Base-by-base conservation (phyloP, 2,797 vertebrate species). In the Zenarchopterus dispar region DNA sequence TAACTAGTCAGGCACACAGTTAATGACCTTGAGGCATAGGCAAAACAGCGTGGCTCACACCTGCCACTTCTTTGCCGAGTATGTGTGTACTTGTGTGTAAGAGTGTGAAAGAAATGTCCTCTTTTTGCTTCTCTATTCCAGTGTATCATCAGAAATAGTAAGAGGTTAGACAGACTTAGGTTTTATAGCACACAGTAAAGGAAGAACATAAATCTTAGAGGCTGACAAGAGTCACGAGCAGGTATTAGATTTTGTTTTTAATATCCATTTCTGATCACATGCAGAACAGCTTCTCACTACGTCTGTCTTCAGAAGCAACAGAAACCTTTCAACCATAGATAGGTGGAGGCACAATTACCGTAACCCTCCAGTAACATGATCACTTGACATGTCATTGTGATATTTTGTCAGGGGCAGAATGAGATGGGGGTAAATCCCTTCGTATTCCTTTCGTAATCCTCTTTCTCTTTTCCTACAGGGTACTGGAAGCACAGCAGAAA, bases 21-120 rank as follows among this genome's bases (percentile, higher is more conserved):
- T 85, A 88, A 89, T 84, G 81, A 90, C 84, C 82, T 84, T 70
- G 64, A 86, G 84, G 78, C 80, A 82, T 73, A 62, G 67, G 65
- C 41, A 67, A 70, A 88, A 75, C 53, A 71, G 60, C 18, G 50
- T 45, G 63, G 67, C 54, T 81, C 70, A 70, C 75, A 88, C 81
- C 79, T 84, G 61, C 65, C 4, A 31, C 24, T 56, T 64, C 15
- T 63, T 44, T 41, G 11, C 41, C 47, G 26, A 17, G 11, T 53
- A 17, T 59, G 33, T 71, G 61, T 56, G 31, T 49, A 47, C 18
- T 22, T 26, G 43, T 66, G 45, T 19, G 44, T 15, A 55, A 4
- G 13, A 62, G 56, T 42, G 16, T 51, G 17, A 56, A 54, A 7
- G 8, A 60, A 16, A 50, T 36, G 8, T 26, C 6, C 41, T 56